Percentiles rank a stretch among this genome's conserved stretches.
Conservation (phyloP, 1,140 invertebrate genomes). For the Pteromalus puparum region DNA sequence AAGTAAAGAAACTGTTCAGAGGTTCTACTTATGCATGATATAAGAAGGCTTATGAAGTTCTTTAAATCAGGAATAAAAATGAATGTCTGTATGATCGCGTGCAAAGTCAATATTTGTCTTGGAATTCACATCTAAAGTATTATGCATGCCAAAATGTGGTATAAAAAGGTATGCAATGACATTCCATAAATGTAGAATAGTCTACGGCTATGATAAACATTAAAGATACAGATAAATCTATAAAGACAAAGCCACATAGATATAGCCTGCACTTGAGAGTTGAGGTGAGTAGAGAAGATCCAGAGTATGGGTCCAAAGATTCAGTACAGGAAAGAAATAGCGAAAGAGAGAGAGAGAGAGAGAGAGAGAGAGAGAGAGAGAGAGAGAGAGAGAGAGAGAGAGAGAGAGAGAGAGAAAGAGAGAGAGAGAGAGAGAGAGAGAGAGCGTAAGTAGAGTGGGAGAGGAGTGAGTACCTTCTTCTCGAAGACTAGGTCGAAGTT, state of each 20-base stretch:
- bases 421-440: constrained; percentile 11
- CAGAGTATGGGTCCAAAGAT: neutral
- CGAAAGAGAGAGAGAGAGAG: neutral
- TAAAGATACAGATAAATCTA: constrained; percentile 7
- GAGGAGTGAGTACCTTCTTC: constrained; percentile 65
- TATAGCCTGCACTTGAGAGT: neutral
- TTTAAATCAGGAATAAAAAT: neutral
- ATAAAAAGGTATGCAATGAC: neutral
- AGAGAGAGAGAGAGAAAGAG: constrained; percentile 45
- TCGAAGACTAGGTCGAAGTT: constrained; percentile 72
- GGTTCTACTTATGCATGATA: too few relatives aligned
- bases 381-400: constrained; percentile 17
- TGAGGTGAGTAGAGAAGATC: neutral
- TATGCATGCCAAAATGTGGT: constrained; percentile 1
- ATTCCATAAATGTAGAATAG: neutral
- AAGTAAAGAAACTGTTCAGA: neutral
- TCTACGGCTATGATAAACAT: neutral
- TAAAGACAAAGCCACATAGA: constrained; percentile 13
- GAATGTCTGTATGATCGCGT: neutral
- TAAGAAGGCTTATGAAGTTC: neutral
- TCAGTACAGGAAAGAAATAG: neutral
- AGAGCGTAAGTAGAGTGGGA: neutral
- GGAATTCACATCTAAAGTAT: neutral
- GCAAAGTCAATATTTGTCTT: constrained; percentile 17
- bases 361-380: neutral